Base-by-base conservation (phyloP, 2,113 vertebrate genomes). In the Chaetorhynchus papuensis region DNA sequence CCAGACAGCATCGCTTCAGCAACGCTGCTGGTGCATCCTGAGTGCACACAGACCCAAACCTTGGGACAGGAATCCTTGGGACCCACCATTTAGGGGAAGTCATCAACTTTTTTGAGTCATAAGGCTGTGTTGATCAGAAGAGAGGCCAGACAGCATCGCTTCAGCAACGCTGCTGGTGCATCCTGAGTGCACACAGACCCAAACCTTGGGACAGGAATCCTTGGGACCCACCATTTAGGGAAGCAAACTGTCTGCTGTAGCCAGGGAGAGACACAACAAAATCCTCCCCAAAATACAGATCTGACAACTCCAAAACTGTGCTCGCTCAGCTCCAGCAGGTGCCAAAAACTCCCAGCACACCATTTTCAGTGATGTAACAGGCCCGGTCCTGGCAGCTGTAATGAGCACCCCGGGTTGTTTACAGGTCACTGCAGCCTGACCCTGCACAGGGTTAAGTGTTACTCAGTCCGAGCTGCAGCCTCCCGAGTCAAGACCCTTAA, bases 401-500 rank as follows among this genome's bases (percentile, higher is more conserved):
- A 93, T 30, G 33, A 96, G 45, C 91, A 93, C 20, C 66, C 54
- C 19, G 30, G 31, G 45, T 75, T 95, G 90, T 91, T 95, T 83
- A 94, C 26, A 3, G 90, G 71, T 52, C 70, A 35, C 52, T 79
- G 30, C 11, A 47, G 54, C 52, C 59, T 93, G 75, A 96, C 84
- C 87, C 71, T 42, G 53, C 28, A 42, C 49, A 61, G 22, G 13
- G 5, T 57, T 21, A 52, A 79, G 84, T 2, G 6, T 93, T 96
- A 90, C 78, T 90, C 82, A 83, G 87, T 7, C 87, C 7, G 6
- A 88, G 39, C 39, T 83, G 35, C 71, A 79, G 82, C 82, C 84
- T 93, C 78, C 57, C 79, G 44, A 85, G 75, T 93, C 78, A 94
- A 88, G 94, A 91, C 93, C 85, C 94, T 86, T 71, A 79, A 90